These are phyloP conservation scores for Rhopalosiphum maidis DNA, from an alignment of 1,140 invertebrate genomes.

Conservation along the genomic window DNA sequence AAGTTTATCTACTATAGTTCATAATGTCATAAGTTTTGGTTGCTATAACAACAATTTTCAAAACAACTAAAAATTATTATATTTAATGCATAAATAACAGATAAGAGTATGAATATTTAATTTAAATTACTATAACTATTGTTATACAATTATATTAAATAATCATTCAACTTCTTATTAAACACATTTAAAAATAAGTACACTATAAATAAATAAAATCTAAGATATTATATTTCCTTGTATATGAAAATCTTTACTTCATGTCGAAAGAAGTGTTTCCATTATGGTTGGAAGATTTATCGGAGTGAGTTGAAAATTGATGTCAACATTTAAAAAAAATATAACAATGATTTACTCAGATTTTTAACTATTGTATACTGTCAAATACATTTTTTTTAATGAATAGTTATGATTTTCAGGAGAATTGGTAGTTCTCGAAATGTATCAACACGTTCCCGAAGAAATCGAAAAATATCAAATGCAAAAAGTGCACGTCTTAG, in stretches of 20 bases:
- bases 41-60: conserved; percentile 43
- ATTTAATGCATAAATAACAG: conserved; percentile 39
- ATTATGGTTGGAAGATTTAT: conserved; percentile 60
- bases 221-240: not conserved
- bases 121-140: not conserved
- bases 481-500: conserved; percentile 46
- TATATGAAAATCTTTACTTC: conserved; percentile 35
- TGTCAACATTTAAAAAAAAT: not conserved
- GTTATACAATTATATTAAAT: not conserved
- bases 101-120: conserved; percentile 22
- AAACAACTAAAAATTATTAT: conserved; percentile 38
- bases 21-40: not conserved
- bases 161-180: not conserved
- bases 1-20: conserved; percentile 23
- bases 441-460: conserved; percentile 6
- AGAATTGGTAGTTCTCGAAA: conserved; percentile 47
- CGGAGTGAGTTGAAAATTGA: conserved; percentile 56
- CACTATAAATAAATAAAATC: not conserved
- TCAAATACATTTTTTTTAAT: not conserved
- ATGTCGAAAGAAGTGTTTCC: conserved; percentile 59
- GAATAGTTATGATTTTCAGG: not conserved
- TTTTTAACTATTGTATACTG: not conserved
- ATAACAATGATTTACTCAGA: not conserved
- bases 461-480: conserved; percentile 47
- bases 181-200: not conserved